phyloP scores from a whole-genome alignment of 2,888 invertebrate genomes.

The Sesia apiformis region DNA sequence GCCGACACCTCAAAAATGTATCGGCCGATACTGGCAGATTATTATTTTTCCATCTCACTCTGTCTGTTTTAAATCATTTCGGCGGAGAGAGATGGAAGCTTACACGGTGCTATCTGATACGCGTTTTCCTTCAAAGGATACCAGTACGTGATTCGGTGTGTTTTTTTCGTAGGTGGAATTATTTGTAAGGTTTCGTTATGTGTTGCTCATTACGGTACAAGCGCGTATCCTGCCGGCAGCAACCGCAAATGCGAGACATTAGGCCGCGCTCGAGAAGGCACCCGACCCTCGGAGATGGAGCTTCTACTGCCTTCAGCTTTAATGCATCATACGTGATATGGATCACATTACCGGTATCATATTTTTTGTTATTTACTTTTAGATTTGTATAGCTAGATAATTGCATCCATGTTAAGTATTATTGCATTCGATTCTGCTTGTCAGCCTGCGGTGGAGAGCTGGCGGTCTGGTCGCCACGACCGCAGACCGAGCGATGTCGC shows the following conservation, averaged over 20 bases:
- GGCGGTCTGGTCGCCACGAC: constrained; percentile 9
- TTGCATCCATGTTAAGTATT: too few relatives aligned
- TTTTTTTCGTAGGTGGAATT: constrained; percentile 71
- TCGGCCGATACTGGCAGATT: constrained; percentile 39
- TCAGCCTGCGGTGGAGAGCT: constrained; percentile 1
- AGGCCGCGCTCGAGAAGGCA: constrained; percentile 36
- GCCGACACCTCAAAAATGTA: constrained; percentile 62
- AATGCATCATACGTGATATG: constrained; percentile 50
- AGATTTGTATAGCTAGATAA: too few relatives aligned
- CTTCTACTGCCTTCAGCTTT: constrained; percentile 16
- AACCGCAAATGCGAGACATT: constrained; percentile 71
- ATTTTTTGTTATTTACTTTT: too few relatives aligned
- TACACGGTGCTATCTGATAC: constrained; percentile 62
- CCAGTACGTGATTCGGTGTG: constrained; percentile 69
- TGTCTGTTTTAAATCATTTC: constrained; percentile 7
- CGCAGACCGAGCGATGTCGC: constrained; percentile 10
- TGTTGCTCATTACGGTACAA: constrained; percentile 72
- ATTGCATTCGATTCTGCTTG: too few relatives aligned
- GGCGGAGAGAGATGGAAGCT: constrained; percentile 36
- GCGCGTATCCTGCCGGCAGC: constrained; percentile 64
- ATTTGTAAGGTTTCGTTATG: constrained; percentile 73
- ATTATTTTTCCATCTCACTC: constrained; percentile 46
- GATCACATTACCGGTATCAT: constrained; percentile 7
- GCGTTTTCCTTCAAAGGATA: constrained; percentile 71
- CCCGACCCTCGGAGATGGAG: constrained; percentile 46